Evolutionary conservation across 2,888 invertebrate genomes (phyloP), one percentile per base, ranked within the genome.

Genomic region (Morpho deidamia): DNA sequence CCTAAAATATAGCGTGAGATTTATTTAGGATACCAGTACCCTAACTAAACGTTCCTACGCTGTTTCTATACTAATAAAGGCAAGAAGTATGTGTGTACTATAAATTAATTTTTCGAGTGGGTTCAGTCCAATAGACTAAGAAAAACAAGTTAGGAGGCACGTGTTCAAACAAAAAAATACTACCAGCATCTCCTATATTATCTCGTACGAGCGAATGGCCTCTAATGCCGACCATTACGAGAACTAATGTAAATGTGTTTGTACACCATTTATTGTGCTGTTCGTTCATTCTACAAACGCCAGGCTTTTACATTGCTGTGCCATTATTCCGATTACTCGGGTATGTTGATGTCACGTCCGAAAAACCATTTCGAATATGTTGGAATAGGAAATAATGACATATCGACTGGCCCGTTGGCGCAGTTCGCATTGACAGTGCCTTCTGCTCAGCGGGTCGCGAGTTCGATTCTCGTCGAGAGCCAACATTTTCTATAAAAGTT

Each of bases 241-340:
- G 70, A 76, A 82, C 81, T 82, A 79, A 83, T 81, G 83, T 81
- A 76, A 79, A 81, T 81, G 79, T 77, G 78, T 78, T 78, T 77
- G 78, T 74, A 69, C 65, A 67, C 69, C 74, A 76, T 81, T 79
- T 79, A 77, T 77, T 72, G 69, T 67, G 60, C 61, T 62, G 57
- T 59, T 64, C 59, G 60, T 61, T 61, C 63, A 64, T 71, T 74
- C 73, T 68, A 62, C 60, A 58, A 63, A 56, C 55, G 53, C 64
- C 67, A 39, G 48, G 40, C 48, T 48, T 47, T 47, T 69, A 57
- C 55, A 53, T 54, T 50, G 42, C 47, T 53, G 40, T 44, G 49
- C 48, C 45, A 49, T 52, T 53, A 47, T 49, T 52, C 38, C 14
- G 45, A 44, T 49, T 42, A 58, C 42, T 42, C 38, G 34, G 23